Conservation (phyloP, 1,140 invertebrate genomes). For the Trissolcus basalis region DNA sequence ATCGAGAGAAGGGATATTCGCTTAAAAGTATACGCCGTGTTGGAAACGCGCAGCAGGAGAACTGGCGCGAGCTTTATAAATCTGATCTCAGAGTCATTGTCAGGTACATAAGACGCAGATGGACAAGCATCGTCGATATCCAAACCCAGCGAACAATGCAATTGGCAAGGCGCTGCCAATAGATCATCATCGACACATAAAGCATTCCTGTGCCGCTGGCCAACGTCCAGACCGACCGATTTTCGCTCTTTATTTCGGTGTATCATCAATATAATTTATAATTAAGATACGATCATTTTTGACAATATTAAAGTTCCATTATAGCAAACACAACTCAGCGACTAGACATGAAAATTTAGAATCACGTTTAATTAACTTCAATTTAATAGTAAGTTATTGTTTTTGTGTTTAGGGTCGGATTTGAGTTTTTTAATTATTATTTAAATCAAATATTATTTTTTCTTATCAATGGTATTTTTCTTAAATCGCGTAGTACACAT, state of each 20-base stretch:
- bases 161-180: constrained; percentile 55
- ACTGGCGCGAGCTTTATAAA: constrained; percentile 51
- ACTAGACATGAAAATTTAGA: too few species aligned
- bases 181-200: constrained; percentile 56
- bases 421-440: too few species aligned
- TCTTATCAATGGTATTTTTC: too few species aligned
- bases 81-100: constrained; percentile 49
- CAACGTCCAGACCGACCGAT: constrained; percentile 22
- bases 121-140: constrained; percentile 51
- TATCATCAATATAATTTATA: constrained; percentile 43
- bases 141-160: constrained; percentile 49
- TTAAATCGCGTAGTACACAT: too few species aligned
- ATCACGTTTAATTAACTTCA: too few species aligned
- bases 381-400: too few species aligned
- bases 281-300: constrained; percentile 53
- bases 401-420: background rate
- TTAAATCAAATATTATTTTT: too few species aligned
- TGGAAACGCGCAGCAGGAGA: constrained; percentile 22
- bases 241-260: constrained; percentile 29
- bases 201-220: constrained; percentile 47
- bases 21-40: constrained; percentile 15
- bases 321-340: too few species aligned
- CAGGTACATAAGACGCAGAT: constrained; percentile 46
- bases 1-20: constrained; percentile 9
- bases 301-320: too few species aligned